phyloP scores from a whole-genome alignment of 2,888 invertebrate genomes.

The Arrhopalites spinosus region DNA sequence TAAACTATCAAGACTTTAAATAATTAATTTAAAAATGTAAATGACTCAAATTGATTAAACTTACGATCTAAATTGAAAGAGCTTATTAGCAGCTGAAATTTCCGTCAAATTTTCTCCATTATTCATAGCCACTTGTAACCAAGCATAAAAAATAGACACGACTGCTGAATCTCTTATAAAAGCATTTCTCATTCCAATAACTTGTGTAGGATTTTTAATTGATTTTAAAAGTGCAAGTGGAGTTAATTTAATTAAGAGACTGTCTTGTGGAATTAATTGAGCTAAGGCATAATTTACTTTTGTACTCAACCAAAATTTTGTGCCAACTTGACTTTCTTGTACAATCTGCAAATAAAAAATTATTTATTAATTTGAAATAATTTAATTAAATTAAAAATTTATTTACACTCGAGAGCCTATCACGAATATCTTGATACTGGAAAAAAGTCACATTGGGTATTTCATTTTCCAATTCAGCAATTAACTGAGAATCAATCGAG shows the following conservation, averaged over 20 bases:
- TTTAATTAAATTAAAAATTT: too few relatives aligned
- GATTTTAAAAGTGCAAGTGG: conserved; percentile 84
- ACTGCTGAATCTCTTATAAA: conserved; percentile 88
- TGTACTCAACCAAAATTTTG: conserved; percentile 67
- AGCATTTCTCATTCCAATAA: conserved; percentile 78
- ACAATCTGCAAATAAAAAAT: too few relatives aligned
- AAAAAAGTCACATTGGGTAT: conserved; percentile 4
- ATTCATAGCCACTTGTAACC: conserved; percentile 70
- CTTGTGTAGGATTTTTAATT: conserved; percentile 85
- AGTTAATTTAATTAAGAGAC: conserved; percentile 67
- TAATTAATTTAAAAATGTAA: background rate
- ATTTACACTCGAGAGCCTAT: background rate
- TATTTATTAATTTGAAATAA: too few relatives aligned
- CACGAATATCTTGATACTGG: conserved; percentile 1
- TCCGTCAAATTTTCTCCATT: conserved; percentile 64
- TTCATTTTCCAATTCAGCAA: background rate
- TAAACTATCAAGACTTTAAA: background rate
- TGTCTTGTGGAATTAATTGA: conserved; percentile 61
- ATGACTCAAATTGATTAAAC: background rate
- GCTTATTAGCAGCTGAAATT: conserved; percentile 43
- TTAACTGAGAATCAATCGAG: background rate
- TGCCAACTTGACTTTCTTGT: background rate
- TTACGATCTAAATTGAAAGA: conserved; percentile 41
- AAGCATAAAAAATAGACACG: conserved; percentile 81
- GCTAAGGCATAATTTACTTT: conserved; percentile 67